Evolutionary conservation across 2,888 invertebrate species (phyloP).

Genomic region (Orchestes rusci): DNA sequence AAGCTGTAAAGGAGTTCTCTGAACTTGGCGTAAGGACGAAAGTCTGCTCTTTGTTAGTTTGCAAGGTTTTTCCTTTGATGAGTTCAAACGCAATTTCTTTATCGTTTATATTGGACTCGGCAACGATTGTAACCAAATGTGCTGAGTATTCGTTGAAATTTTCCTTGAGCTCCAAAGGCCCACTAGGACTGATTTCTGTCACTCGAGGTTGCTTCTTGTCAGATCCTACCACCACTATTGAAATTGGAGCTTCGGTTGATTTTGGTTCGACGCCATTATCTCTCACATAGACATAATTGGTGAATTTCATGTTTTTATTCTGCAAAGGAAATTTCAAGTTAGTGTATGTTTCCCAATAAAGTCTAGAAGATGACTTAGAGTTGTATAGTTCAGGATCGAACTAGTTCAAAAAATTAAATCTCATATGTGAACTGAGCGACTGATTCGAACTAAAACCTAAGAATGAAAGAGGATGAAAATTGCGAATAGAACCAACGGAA

Average conservation of each 20-base stretch:
- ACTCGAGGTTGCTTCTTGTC: constrained; percentile 79
- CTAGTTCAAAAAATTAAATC: no score
- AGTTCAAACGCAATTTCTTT: constrained; percentile 73
- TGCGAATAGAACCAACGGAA: no score
- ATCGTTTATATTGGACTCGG: constrained; percentile 70
- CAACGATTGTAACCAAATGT: constrained; percentile 51
- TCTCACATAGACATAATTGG: constrained; percentile 66
- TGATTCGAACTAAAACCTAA: no score
- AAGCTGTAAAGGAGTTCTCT: constrained; percentile 57
- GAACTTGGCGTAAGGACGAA: constrained; percentile 57
- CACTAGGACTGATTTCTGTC: constrained; percentile 50
- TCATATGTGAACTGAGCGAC: no score
- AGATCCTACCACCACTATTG: constrained; percentile 80
- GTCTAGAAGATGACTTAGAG: no score
- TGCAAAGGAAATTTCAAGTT: no score
- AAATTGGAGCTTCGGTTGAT: constrained; percentile 67
- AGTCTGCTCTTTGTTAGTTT: constrained; percentile 76
- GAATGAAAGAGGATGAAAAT: no score
- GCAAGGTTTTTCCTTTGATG: constrained; percentile 74
- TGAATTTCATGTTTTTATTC: constrained; percentile 57
- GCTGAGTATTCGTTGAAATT: constrained; percentile 63
- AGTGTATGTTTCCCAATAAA: no score
- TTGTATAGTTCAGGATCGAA: no score
- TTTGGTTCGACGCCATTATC: constrained; percentile 60
- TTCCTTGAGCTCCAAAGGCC: constrained; percentile 58